phyloP scores from a whole-genome alignment of 1,140 invertebrate genomes.

The Pseudobourletiella spinata region DNA sequence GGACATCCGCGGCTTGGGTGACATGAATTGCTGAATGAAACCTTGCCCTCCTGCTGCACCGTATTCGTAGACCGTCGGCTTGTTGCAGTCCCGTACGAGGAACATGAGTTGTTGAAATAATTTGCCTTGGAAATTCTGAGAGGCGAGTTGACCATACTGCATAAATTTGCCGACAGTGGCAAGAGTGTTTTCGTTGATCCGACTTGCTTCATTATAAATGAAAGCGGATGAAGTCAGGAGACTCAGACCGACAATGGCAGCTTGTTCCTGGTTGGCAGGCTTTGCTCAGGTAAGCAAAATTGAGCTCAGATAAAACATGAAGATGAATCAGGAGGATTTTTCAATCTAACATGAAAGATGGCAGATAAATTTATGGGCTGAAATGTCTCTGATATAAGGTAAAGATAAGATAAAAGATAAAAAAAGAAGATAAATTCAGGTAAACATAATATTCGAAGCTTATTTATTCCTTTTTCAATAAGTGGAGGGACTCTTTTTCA shows the following conservation, averaged over 20 bases:
- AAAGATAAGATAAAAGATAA: too few species aligned
- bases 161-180: slow-evolving; percentile 8
- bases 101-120: slow-evolving; percentile 28
- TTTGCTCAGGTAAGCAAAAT: too few species aligned
- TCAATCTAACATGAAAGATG: too few species aligned
- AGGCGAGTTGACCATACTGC: slow-evolving; percentile 1
- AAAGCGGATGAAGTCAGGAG: slow-evolving; percentile 43
- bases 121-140: neutral
- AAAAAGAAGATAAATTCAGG: too few species aligned
- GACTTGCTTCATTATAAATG: slow-evolving; percentile 48
- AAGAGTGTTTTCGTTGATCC: slow-evolving; percentile 50
- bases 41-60: slow-evolving; percentile 17
- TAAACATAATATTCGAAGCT: too few species aligned
- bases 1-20: neutral
- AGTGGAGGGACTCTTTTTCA: too few species aligned
- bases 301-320: too few species aligned
- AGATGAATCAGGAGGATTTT: too few species aligned
- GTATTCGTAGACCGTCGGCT: slow-evolving; percentile 1
- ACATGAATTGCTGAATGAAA: slow-evolving; percentile 14
- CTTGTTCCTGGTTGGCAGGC: slow-evolving; percentile 55
- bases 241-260: slow-evolving; percentile 53
- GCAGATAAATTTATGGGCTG: too few species aligned
- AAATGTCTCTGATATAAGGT: too few species aligned
- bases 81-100: slow-evolving; percentile 25
- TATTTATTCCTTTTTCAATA: too few species aligned